Evolutionary conservation across 2,888 invertebrate species (phyloP).

Genomic region (Drosophila peninsularis): DNA sequence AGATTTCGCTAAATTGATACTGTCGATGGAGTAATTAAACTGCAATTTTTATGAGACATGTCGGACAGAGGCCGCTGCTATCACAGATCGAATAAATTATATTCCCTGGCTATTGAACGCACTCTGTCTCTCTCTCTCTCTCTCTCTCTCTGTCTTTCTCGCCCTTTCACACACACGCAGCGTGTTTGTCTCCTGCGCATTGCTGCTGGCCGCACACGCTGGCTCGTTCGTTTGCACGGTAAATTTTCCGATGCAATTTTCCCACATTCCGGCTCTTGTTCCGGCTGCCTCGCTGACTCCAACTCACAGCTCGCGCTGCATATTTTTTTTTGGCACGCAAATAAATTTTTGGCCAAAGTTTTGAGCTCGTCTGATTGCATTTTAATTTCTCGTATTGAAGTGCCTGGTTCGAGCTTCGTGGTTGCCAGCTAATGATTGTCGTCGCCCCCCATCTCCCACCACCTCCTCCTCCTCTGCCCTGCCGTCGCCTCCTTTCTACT

Average conservation of each 20-base stretch:
- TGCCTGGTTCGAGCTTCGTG: conserved; percentile 25
- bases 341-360: conserved; percentile 46
- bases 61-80: conserved; percentile 82
- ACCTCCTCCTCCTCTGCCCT: background rate
- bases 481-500: background rate
- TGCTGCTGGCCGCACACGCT: conserved; percentile 42
- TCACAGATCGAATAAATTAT: conserved; percentile 85
- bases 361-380: conserved; percentile 48
- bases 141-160: background rate
- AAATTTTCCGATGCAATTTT: conserved; percentile 75
- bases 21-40: conserved; percentile 85
- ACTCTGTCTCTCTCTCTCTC: conserved; percentile 22
- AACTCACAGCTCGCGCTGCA: conserved; percentile 10
- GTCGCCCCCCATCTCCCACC: conserved; percentile 24
- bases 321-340: conserved; percentile 52
- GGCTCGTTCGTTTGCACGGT: conserved; percentile 53
- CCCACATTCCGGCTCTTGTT: conserved; percentile 25
- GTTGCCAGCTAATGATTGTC: conserved; percentile 58
- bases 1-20: conserved; percentile 83
- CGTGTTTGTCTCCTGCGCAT: conserved; percentile 36
- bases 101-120: conserved; percentile 61
- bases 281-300: conserved; percentile 11
- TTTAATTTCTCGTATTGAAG: conserved; percentile 62
- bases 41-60: conserved; percentile 85
- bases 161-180: conserved; percentile 15